Conservation (phyloP, 2,113 vertebrate species). For the Cinclus mexicanus region DNA sequence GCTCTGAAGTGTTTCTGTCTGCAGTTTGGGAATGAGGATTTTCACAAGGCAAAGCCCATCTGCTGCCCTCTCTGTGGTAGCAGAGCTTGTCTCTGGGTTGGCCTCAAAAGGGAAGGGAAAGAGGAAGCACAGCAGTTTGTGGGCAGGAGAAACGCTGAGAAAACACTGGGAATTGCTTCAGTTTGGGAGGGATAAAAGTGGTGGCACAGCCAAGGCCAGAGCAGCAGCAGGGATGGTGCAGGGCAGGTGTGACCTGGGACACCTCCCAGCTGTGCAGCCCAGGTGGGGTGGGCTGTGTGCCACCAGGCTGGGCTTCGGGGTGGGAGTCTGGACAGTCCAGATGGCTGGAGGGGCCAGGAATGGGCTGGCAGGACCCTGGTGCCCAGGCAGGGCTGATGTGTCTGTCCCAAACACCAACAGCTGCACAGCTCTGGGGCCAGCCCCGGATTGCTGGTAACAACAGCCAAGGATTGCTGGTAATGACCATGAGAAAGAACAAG, state of each 20-base stretch:
- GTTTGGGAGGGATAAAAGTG: fast-evolving
- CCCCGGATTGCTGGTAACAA: background rate
- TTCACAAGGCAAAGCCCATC: background rate
- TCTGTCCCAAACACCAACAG: background rate
- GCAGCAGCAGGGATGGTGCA: fast-evolving
- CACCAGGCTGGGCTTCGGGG: background rate
- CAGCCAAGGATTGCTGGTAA: background rate
- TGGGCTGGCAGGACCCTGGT: background rate
- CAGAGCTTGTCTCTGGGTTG: background rate
- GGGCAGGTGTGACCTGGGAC: background rate
- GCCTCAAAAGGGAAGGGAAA: constrained; percentile 16
- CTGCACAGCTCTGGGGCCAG: no score
- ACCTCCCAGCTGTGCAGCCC: fast-evolving
- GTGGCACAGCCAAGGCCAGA: background rate
- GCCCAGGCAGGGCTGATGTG: background rate
- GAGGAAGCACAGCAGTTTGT: background rate
- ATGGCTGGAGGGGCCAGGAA: background rate
- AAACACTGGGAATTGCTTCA: background rate
- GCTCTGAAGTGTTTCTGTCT: background rate
- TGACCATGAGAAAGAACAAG: background rate
- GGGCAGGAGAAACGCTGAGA: background rate
- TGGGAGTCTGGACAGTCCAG: background rate
- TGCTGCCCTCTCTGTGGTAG: background rate
- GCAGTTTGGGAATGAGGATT: background rate
- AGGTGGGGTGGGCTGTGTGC: background rate